Evolutionary conservation across 1,140 invertebrate genomes (phyloP), one percentile per base, ranked within the genome.

Genomic region (Thaumetopoea pityocampa): DNA sequence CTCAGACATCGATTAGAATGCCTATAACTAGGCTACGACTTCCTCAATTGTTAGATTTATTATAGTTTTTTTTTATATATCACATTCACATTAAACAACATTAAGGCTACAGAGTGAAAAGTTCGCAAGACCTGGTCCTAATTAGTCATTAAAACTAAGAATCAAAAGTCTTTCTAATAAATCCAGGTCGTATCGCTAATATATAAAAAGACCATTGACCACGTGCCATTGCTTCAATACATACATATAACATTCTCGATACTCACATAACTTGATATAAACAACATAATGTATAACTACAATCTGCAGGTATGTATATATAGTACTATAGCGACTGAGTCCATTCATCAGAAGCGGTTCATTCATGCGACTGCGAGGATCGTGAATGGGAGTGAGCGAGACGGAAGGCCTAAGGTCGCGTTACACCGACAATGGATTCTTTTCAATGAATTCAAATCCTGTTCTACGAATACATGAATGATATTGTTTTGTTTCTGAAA

Each of bases 331-430:
- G 55, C 58, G 62, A 71, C 67, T 70, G 69, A 71, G 69, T 72
- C 72, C 76, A 74, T 74, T 83, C 79, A 83, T 83, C 79, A 83
- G 74, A 74, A 80, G 67, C 74, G 58, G 67, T 78, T 77, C 79
- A 80, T 81, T 83, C 59, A 83, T 78, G 72, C 66, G 63, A 54
- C 58, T 51, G 61, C 62, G 61, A 56, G 55, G 56, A 48, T 56
- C 29, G 57, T 83, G 79, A 83, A 83, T 83, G 79, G 79, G 79
- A 77, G 79, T 66, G 74, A 83, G 54, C 38, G 79, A 68, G 79
- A 81, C 40, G 36, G 60, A 48, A 36, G 33, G 66, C 20, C 23
- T 27, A 71, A 71, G 69, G 66, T 70, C 62, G 72, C 50, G 64
- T 77, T 80, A 80, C 69, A 73, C 44, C 57, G 51, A 66, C 66